Evolutionary conservation across 2,888 invertebrate species (phyloP).

Genomic region (Eupithecia inturbata): DNA sequence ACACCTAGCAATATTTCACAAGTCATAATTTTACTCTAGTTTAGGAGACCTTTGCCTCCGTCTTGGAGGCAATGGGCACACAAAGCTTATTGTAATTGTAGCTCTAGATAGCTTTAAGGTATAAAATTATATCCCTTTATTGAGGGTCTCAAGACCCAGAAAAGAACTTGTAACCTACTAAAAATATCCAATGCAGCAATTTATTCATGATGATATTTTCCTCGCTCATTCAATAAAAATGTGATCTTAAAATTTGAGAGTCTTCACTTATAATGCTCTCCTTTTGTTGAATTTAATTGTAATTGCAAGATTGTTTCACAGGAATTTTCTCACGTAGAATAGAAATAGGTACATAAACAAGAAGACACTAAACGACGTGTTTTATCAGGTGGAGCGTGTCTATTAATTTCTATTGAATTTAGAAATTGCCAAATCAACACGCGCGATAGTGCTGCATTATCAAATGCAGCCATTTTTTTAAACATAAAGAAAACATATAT

Average conservation of each 20-base stretch:
- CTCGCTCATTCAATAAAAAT: background rate
- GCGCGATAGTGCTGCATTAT: background rate
- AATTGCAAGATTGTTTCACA: background rate
- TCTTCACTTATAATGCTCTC: background rate
- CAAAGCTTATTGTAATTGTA: background rate
- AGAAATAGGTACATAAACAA: too few relatives aligned
- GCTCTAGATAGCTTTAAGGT: background rate
- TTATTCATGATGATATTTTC: background rate
- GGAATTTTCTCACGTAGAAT: background rate
- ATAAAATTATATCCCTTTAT: background rate
- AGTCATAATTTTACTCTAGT: background rate
- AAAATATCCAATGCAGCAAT: slow-evolving; percentile 1
- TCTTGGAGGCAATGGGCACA: background rate
- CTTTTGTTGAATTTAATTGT: background rate
- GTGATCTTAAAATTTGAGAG: background rate
- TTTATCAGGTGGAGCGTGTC: background rate
- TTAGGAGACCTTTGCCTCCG: too few relatives aligned
- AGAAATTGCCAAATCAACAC: background rate
- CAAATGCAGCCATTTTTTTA: too few relatives aligned
- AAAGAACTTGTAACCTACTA: background rate
- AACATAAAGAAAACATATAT: too few relatives aligned
- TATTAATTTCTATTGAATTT: background rate
- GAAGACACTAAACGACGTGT: background rate
- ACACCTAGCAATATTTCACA: background rate
- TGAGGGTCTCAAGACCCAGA: background rate